Evolutionary conservation across 2,888 invertebrate species (phyloP).

Genomic region (Camponotus fellah): DNA sequence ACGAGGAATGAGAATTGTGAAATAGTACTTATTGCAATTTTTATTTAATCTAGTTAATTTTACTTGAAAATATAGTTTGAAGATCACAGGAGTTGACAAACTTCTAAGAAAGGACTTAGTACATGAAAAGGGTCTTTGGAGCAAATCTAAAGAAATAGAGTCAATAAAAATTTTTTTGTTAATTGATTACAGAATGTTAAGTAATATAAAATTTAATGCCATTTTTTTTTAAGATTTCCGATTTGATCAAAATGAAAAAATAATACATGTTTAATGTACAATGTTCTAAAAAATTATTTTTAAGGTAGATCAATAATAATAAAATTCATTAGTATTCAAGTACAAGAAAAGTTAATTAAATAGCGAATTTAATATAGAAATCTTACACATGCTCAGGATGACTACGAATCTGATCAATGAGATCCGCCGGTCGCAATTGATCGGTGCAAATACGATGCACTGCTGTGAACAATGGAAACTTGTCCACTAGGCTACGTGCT

Average conservation of each 20-base stretch:
- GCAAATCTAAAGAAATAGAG: constrained; percentile 69
- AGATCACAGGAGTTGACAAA: background rate
- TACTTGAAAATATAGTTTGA: constrained; percentile 4
- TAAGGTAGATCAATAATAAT: background rate
- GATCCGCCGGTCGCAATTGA: constrained; percentile 92
- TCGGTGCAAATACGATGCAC: constrained; percentile 97
- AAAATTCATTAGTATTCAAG: background rate
- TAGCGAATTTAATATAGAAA: background rate
- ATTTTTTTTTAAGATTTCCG: background rate
- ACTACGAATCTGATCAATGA: constrained; percentile 97
- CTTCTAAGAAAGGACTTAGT: constrained; percentile 56
- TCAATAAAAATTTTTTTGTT: background rate
- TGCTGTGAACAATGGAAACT: constrained; percentile 98
- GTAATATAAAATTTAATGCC: background rate
- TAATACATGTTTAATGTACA: too few relatives aligned
- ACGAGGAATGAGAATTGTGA: background rate
- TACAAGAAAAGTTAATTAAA: background rate
- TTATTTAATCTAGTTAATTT: background rate
- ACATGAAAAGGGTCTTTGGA: constrained; percentile 78
- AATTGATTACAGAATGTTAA: background rate
- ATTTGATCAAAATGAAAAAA: constrained; percentile 31
- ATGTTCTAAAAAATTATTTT: background rate
- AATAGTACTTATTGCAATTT: background rate
- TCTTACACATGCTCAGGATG: constrained; percentile 97
- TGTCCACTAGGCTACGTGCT: constrained; percentile 94